Conservation (phyloP, 2,888 invertebrate species). For the Drosophila kanekoi region DNA sequence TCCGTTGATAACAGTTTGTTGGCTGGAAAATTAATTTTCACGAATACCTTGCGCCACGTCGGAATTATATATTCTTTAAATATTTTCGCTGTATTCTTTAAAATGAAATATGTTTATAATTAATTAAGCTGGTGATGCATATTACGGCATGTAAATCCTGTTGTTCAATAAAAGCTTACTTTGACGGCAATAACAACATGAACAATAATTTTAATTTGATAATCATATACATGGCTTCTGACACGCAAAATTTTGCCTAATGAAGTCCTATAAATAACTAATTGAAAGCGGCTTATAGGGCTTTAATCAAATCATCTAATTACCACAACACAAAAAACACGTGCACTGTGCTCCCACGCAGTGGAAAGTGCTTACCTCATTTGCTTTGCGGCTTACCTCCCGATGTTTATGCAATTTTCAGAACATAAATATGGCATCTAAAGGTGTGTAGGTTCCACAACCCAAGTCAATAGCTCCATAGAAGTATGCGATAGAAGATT, state of each 20-base stretch:
- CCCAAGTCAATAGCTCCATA: no score
- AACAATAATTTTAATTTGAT: not conserved
- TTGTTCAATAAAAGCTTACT: not conserved
- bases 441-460: no score
- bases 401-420: no score
- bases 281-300: not conserved
- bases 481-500: no score
- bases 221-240: not conserved
- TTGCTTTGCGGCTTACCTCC: no score
- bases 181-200: not conserved
- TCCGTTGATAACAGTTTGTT: constrained; percentile 43
- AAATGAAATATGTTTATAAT: not conserved
- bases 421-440: no score
- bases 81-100: not conserved
- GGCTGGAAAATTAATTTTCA: constrained; percentile 59
- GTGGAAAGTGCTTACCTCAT: no score
- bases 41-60: constrained; percentile 9
- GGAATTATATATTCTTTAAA: not conserved
- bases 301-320: not conserved
- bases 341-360: no score
- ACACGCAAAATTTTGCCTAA: not conserved
- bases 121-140: not conserved
- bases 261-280: not conserved
- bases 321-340: no score
- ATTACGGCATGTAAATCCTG: not conserved